Base-by-base conservation (phyloP, 2,888 invertebrate species). In the Sphaeridia pumilis region DNA sequence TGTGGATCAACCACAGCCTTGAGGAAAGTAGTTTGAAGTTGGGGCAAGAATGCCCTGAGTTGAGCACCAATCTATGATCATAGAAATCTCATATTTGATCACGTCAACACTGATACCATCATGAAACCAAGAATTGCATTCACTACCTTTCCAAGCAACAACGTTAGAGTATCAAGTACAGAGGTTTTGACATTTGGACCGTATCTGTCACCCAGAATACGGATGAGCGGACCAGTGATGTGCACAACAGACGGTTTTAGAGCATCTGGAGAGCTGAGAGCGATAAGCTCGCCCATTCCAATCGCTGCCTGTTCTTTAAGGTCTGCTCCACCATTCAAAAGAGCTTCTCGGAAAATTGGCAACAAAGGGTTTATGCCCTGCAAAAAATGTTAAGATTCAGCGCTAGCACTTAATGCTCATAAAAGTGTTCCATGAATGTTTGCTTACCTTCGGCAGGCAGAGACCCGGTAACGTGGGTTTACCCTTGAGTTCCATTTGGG, bases 21-120 rank as follows among this genome's bases (percentile, higher is more conserved):
- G 49, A 95, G 78, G 74, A 98, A 97, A 20, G 97, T 97, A 2
- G 95, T 95, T 76, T 97, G 97, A 35, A 98, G 78, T 73, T 98
- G 98, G 2, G 98, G 97, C 67, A 97, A 77, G 75, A 98, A 98
- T 70, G 97, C 95, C 72, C 94, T 94, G 70, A 98, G 73, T 83
- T 92, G 85, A 34, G 84, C 80, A 42, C 93, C 93, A 58, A 94
- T 93, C 86, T 87, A 69, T 21, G 68, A 67, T 52, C 41, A 54
- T 41, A 34, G 7, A 49, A 43, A 47, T 44, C 44, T 31, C 20
- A 35, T 17, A 26, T 25, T 42, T n/a, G 17, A 20, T 14, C 34
- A 25, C 31, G 14, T 31, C 14, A 7, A 14, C 31, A 31, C 14
- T 31, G 14, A 10, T 14, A 7, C 7, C 7, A 26, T 20, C 7